phyloP scores from a whole-genome alignment of 2,797 vertebrate genomes.

The Philypnodon macrostomus region DNA sequence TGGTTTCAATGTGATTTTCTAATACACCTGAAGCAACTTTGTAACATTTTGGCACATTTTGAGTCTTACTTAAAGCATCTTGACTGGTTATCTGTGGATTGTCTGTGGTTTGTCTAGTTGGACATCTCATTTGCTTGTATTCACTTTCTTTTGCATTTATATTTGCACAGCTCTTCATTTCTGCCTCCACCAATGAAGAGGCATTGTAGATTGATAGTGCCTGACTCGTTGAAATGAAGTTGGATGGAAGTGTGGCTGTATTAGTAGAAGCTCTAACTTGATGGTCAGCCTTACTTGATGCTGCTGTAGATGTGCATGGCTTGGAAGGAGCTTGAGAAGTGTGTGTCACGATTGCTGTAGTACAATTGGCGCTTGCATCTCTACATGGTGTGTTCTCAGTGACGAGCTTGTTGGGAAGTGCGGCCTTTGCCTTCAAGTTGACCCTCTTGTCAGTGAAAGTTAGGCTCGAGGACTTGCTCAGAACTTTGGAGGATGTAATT shows the following conservation, averaged over 20 bases:
- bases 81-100: slow-evolving; percentile 8
- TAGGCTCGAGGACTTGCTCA: slow-evolving; percentile 10
- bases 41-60: slow-evolving; percentile 25
- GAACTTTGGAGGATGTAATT: slow-evolving; percentile 4
- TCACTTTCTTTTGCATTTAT: slow-evolving; percentile 10
- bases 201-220: slow-evolving; percentile 1
- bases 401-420: not conserved
- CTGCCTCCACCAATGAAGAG: slow-evolving; percentile 10
- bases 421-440: slow-evolving; percentile 6
- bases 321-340: not conserved
- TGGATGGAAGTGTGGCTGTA: slow-evolving; percentile 5
- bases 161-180: slow-evolving; percentile 32
- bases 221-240: not conserved
- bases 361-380: not conserved
- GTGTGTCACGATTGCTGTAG: slow-evolving; percentile 4
- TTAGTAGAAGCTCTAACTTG: slow-evolving; percentile 9
- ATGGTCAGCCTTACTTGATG: slow-evolving; percentile 13
- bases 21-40: slow-evolving; percentile 6
- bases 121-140: slow-evolving; percentile 4
- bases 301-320: slow-evolving; percentile 20
- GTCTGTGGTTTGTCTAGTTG: not conserved
- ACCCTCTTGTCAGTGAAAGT: slow-evolving; percentile 16
- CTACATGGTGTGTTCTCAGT: slow-evolving; percentile 14
- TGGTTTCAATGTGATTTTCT: not conserved
- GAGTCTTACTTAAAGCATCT: slow-evolving; percentile 5